phyloP scores from a whole-genome alignment of 2,888 invertebrate genomes.

The Synergus gifuensis region DNA sequence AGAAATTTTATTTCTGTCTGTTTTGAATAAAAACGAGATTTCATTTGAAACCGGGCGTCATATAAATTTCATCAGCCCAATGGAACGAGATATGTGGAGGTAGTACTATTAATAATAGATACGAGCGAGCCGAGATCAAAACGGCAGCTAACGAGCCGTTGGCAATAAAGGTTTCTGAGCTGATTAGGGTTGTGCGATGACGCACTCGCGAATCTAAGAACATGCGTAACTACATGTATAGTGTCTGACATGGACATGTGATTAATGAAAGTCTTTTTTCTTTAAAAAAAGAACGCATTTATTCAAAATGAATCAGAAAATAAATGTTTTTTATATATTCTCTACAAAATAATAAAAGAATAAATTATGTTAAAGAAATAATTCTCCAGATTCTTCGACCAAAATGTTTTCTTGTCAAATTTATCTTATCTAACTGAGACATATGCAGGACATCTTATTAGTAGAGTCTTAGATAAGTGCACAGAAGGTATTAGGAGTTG shows the following conservation, averaged over 20 bases:
- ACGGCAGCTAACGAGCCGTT: slow-evolving; percentile 65
- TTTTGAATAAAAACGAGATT: slow-evolving; percentile 16
- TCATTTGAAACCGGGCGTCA: not conserved
- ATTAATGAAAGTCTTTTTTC: not conserved
- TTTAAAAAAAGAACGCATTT: not conserved
- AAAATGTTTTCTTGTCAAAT: no score
- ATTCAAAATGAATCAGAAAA: not conserved
- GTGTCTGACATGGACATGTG: slow-evolving; percentile 28
- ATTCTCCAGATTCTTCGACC: no score
- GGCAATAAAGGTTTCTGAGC: slow-evolving; percentile 63
- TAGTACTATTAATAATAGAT: slow-evolving; percentile 53
- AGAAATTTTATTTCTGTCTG: slow-evolving; percentile 5
- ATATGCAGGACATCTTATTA: no score
- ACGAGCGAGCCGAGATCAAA: slow-evolving; percentile 59
- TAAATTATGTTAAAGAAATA: no score
- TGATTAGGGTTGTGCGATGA: slow-evolving; percentile 64
- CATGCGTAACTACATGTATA: slow-evolving; percentile 59
- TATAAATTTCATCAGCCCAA: slow-evolving; percentile 37
- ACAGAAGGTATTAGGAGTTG: no score
- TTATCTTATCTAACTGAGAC: no score
- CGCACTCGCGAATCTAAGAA: slow-evolving; percentile 63
- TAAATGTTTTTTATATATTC: no score
- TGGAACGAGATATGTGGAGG: not conserved
- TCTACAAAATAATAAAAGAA: no score
- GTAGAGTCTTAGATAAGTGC: no score